Evolutionary conservation across 2,113 vertebrate species (phyloP).

Genomic region (Syngnathus typhle): DNA sequence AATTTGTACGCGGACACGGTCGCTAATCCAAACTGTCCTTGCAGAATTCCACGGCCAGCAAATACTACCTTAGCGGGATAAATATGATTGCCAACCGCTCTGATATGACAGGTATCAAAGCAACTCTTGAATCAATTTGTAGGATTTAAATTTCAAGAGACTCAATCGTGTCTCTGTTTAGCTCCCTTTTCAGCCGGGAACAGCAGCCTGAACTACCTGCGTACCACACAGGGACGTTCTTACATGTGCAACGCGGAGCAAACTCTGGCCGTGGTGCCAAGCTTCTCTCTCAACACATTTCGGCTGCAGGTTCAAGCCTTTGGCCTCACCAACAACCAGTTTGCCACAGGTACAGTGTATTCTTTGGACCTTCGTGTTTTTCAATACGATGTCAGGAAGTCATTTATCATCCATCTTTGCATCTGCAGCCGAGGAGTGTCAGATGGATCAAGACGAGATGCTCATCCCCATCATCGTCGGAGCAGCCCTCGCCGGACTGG

Average conservation of each 20-base stretch:
- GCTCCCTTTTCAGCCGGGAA: conserved; percentile 58
- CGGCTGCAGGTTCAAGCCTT: conserved; percentile 86
- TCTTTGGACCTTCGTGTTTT: too few relatives aligned
- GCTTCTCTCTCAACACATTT: conserved; percentile 79
- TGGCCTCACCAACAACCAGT: conserved; percentile 74
- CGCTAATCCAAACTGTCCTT: not conserved
- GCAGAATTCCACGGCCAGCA: conserved; percentile 68
- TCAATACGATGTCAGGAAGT: too few relatives aligned
- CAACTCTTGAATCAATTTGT: too few relatives aligned
- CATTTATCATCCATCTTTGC: not conserved
- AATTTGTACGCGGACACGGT: conserved; percentile 3
- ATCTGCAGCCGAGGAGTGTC: conserved; percentile 84
- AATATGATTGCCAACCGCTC: conserved; percentile 51
- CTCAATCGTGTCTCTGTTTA: conserved; percentile 19
- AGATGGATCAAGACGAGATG: conserved; percentile 89
- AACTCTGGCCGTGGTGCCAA: conserved; percentile 62
- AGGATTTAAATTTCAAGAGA: not conserved
- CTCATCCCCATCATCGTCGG: conserved; percentile 94
- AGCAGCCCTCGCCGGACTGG: conserved; percentile 89
- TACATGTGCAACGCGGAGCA: conserved; percentile 85
- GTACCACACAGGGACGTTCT: conserved; percentile 79
- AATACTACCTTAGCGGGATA: conserved; percentile 65
- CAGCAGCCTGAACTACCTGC: conserved; percentile 74
- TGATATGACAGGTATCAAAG: conserved; percentile 54
- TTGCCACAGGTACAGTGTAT: conserved; percentile 78